phyloP scores from a whole-genome alignment of 1,140 invertebrate species.

The Rhopalosiphum padi region DNA sequence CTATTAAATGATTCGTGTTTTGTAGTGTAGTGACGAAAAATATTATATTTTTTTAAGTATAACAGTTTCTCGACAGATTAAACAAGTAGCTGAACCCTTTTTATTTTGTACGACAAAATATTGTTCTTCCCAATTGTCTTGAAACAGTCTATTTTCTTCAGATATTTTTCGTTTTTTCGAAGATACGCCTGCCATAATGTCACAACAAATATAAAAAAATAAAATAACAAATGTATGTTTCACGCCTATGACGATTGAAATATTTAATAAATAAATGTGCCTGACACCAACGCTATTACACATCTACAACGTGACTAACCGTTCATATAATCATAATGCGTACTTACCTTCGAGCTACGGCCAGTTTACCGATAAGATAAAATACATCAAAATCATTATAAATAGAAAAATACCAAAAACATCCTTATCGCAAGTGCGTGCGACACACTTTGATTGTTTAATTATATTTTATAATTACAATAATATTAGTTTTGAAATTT shows the following conservation, averaged over 20 bases:
- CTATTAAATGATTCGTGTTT: not conserved
- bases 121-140: constrained; percentile 14
- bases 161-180: not conserved
- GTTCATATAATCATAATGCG: constrained; percentile 1
- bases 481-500: too few species aligned
- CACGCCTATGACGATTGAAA: not conserved
- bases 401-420: too few species aligned
- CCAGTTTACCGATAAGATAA: constrained; percentile 10
- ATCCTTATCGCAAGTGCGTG: too few species aligned
- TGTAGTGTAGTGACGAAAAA: not conserved
- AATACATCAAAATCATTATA: constrained; percentile 1
- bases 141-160: not conserved
- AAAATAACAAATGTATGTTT: not conserved
- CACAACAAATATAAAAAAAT: not conserved
- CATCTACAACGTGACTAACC: not conserved
- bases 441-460: too few species aligned
- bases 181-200: constrained; percentile 7
- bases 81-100: not conserved
- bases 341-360: not conserved
- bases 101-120: constrained; percentile 21
- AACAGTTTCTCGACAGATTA: not conserved
- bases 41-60: not conserved
- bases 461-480: too few species aligned
- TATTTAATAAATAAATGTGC: not conserved
- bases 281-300: not conserved